Base-by-base conservation (phyloP, 1,140 invertebrate genomes). In the Heliconius hewitsoni region DNA sequence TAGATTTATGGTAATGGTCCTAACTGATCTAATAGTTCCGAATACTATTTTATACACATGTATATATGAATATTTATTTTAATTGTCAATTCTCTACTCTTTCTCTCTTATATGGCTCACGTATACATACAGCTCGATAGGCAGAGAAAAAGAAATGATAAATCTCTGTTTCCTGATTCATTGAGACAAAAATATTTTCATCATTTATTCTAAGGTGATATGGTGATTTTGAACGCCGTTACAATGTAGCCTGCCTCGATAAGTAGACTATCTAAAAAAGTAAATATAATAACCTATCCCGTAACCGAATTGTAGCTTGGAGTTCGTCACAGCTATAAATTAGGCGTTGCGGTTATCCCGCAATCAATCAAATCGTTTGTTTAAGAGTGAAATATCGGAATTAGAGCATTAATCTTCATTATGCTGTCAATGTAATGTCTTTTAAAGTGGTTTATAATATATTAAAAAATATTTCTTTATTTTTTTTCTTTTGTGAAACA, bases 311-410 rank as follows among this genome's bases (percentile, higher is more conserved):
- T 80, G 72, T 72, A 77, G 74, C 72, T 82, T 71, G 74, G 77
- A 80, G 57, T 79, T 79, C 77, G 80, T 77, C 76, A 71, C 76
- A 52, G 78, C 78, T 80, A 84, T 84, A 82, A 84, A 84, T 84
- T 80, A 84, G 73, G 72, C 66, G 72, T 80, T 78, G 77, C 73
- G 80, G 83, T 82, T 82, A 80, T 82, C 81, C 81, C 66, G 73
- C 78, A 74, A 84, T 84, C 83, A 84, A 84, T 82, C 83, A 84
- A 80, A 74, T 27, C 76, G 74, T 82, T 84, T 84, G 81, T 84
- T 84, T 82, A 84, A 77, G 75, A 78, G 71, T 80, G 77, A 76
- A 80, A 84, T 80, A 82, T 76, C 57, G 81, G 75, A 76, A 81
- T 83, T 79, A 82, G 81, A 73, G 76, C 66, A 83, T 84, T 74